A percentile compares a stretch with the other conserved stretches of the same genome.
Evolutionary conservation across 2,797 vertebrate species (phyloP).

Genomic region (Graptemys geographica): DNA sequence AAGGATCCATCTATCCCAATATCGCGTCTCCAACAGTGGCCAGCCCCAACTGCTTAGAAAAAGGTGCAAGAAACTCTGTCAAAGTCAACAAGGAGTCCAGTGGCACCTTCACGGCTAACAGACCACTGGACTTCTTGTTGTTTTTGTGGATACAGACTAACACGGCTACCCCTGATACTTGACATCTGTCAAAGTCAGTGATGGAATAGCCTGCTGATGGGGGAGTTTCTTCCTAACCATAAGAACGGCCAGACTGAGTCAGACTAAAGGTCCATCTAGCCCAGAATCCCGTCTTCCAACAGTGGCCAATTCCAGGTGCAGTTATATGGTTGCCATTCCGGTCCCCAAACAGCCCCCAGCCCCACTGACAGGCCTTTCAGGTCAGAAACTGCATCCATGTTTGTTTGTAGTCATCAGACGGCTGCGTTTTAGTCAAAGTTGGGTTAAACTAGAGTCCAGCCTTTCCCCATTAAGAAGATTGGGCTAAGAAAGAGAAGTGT

Average conservation of each 20-base stretch:
- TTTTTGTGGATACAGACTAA: no score
- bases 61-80: background rate
- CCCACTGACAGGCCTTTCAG: background rate
- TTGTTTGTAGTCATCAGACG: background rate
- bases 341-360: background rate
- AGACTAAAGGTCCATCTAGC: no score
- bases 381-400: background rate
- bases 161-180: no score
- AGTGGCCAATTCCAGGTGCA: no score
- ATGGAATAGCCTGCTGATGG: background rate
- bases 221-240: background rate
- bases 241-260: no score
- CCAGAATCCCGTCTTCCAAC: no score
- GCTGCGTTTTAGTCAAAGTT: background rate
- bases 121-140: no score
- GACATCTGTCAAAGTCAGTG: background rate
- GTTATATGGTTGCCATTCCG: accelerated
- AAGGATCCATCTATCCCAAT: background rate
- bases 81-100: background rate
- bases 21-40: background rate
- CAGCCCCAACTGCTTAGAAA: background rate
- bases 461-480: background rate
- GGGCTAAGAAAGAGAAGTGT: background rate
- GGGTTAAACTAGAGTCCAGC: background rate
- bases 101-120: no score